Percentiles rank a stretch among this genome's conserved stretches.
phyloP scores from a whole-genome alignment of 2,113 vertebrate species.

The Lipophrys pholis region DNA sequence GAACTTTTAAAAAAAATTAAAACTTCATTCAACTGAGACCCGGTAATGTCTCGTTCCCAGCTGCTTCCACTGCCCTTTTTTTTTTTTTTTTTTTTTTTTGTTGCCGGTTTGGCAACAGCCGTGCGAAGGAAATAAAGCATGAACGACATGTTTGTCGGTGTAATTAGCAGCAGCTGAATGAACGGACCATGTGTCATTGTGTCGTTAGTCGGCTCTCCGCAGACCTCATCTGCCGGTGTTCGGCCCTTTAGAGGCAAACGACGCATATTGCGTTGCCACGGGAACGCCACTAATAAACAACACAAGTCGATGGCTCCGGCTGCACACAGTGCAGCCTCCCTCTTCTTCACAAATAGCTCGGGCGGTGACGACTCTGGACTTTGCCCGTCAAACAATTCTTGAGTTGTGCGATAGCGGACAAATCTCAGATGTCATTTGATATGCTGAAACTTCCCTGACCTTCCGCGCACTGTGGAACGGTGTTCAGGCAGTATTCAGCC shows the following conservation, averaged over 20 bases:
- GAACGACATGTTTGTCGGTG: constrained; percentile 10
- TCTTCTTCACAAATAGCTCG: constrained; percentile 28
- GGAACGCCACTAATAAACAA: constrained; percentile 25
- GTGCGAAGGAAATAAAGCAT: constrained; percentile 13
- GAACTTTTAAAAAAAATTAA: constrained; percentile 9
- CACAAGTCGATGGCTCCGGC: no score
- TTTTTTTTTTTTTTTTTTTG: neutral
- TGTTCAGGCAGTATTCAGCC: neutral
- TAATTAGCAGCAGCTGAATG: constrained; percentile 19
- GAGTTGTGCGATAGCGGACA: neutral
- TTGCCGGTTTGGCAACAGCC: constrained; percentile 3
- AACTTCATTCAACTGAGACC: constrained; percentile 13
- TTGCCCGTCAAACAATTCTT: neutral
- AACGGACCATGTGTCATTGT: neutral
- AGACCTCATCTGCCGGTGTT: no score
- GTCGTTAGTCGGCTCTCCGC: neutral
- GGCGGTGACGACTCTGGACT: constrained; percentile 1
- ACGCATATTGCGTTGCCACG: constrained; percentile 19
- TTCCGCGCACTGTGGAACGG: neutral
- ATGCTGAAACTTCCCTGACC: constrained; percentile 15
- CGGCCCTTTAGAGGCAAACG: no score
- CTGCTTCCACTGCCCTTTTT: constrained; percentile 7
- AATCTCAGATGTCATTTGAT: constrained; percentile 3
- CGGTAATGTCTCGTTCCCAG: constrained; percentile 15
- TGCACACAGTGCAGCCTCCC: no score